Base-by-base conservation (phyloP, 2,797 vertebrate genomes). In the Saguinus oedipus region DNA sequence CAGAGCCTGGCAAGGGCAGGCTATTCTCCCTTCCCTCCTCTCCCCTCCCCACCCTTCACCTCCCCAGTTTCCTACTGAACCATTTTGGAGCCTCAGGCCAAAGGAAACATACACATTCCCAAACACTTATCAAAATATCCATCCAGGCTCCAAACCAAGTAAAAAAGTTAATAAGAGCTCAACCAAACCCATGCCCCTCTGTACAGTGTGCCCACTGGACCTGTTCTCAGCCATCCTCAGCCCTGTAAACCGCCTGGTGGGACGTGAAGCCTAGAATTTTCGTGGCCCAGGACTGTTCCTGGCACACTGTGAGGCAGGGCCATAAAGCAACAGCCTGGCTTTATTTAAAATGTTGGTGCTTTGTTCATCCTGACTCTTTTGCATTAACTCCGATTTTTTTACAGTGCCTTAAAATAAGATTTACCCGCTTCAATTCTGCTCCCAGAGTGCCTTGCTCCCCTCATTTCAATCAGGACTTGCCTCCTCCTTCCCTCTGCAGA, bases 131-230 rank as follows among this genome's bases (percentile, higher is more conserved):
- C 57, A 33, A 13, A 83, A 83, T 33, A 61, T 42, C 80, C 57
- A 44, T 5, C 42, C 12, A 33, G 53, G n/a, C 10, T 39, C 36
- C 9, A 22, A 57, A 81, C n/a, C n/a, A 57, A 55, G n/a, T 10
- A 33, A 48, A 55, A 57, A 57, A 17, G 22, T 39, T 27, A 39
- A 39, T 27, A 27, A 8, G 13, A 46, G 27, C 82, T 22, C 30
- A 57, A 27, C 14, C 80, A 64, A 19, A 64, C 14, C 42, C 39
- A 20, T 30, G 42, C 22, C 2, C 7, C 30, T 2, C 4, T 20
- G 8, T 1, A 33, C 0, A 1, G 57, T 27, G 11, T 0, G 3
- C 39, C 4, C 4, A 1, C 24, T 11, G 10, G 6, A 13, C 12
- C 42, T 13, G 57, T 10, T 57, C 53, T 27, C 24, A 7, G 7